A percentile compares a stretch with the other conserved stretches of the same genome.
Evolutionary conservation across 1,140 invertebrate species (phyloP).

Genomic region (Macrostomum lignano): DNA sequence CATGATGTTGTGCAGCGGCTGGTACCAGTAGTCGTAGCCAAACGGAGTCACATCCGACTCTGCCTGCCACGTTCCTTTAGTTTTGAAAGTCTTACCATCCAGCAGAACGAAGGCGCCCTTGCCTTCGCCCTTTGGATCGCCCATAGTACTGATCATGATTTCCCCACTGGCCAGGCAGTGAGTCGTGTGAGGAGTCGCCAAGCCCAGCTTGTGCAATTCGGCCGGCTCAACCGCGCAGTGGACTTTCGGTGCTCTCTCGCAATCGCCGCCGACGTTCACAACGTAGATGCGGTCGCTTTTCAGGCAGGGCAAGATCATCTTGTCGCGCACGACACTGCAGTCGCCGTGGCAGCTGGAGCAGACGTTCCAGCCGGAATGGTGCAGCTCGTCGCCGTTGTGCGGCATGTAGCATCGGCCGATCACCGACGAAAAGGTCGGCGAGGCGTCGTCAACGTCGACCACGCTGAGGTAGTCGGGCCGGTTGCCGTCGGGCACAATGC

Average conservation of each 20-base stretch:
- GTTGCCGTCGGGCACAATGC: slow-evolving; percentile 30
- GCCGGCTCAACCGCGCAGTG: slow-evolving; percentile 35
- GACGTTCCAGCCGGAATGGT: slow-evolving; percentile 80
- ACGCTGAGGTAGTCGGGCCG: slow-evolving; percentile 62
- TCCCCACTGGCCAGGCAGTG: slow-evolving; percentile 68
- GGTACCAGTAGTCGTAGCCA: slow-evolving; percentile 63
- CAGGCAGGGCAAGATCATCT: slow-evolving; percentile 50
- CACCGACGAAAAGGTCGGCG: slow-evolving; percentile 49
- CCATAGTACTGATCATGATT: slow-evolving; percentile 75
- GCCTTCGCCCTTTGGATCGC: slow-evolving; percentile 42
- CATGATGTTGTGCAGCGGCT: slow-evolving; percentile 65
- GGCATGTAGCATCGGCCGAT: slow-evolving; percentile 51
- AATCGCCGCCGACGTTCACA: slow-evolving; percentile 44
- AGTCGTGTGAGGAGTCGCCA: slow-evolving; percentile 56
- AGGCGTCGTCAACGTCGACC: slow-evolving; percentile 59
- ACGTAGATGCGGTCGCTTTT: slow-evolving; percentile 55
- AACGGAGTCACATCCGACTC: slow-evolving; percentile 20
- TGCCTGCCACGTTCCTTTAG: slow-evolving; percentile 37
- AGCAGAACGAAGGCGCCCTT: slow-evolving; percentile 57
- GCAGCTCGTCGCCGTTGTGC: slow-evolving; percentile 54
- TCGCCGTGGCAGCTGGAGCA: slow-evolving; percentile 59
- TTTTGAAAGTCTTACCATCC: slow-evolving; percentile 45
- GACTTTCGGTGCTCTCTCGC: slow-evolving; percentile 36
- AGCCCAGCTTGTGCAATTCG: slow-evolving; percentile 40
- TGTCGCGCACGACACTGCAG: slow-evolving; percentile 36